Base-by-base conservation (phyloP, 2,888 invertebrate species). In the Cryptops parisi region DNA sequence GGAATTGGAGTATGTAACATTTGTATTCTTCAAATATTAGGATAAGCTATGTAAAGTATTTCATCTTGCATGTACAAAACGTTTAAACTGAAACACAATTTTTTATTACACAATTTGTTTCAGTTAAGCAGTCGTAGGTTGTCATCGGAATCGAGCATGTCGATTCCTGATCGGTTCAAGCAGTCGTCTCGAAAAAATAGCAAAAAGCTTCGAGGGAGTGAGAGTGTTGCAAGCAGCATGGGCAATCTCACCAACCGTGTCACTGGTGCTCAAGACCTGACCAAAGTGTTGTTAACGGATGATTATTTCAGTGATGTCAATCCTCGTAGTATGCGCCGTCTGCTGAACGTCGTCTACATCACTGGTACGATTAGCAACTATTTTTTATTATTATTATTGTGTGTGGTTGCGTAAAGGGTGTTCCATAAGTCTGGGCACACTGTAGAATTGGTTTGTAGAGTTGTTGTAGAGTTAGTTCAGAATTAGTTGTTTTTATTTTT, bases 291-390 rank as follows among this genome's bases (percentile, higher is more conserved):
- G 59, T 77, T 93, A 21, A 94, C 94, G 1, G 96, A 96, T 66
- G 96, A 97, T 70, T 98, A 98, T 74, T 97, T 98, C 70, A 94
- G 93, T 63, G 97, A 97, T 69, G 91, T 98, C 58, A 98, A 96
- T 74, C 98, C 97, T 0, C 76, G 94, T 46, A 93, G 91, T 63
- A 93, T 98, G 91, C 74, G 91, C 57, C 76, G 96, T 52, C 76
- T 96, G 23, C 90, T 96, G 89, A 96, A 97, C 70, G 93, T 96
- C 55, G 84, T 96, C 53, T 94, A 94, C 64, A 84, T 96, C 52
- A 94, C 94, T 56, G 89, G 88, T 87, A 63, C 17, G 19, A 1
- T 1, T 12, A n/a, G n/a, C n/a, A n/a, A n/a, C n/a, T n/a, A n/a
- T n/a, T n/a, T n/a, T n/a, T n/a, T n/a, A n/a, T n/a, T n/a, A n/a